These are phyloP conservation scores for Mellivora capensis DNA, from an alignment of 2,113 vertebrate genomes.

Conservation along the genomic window DNA sequence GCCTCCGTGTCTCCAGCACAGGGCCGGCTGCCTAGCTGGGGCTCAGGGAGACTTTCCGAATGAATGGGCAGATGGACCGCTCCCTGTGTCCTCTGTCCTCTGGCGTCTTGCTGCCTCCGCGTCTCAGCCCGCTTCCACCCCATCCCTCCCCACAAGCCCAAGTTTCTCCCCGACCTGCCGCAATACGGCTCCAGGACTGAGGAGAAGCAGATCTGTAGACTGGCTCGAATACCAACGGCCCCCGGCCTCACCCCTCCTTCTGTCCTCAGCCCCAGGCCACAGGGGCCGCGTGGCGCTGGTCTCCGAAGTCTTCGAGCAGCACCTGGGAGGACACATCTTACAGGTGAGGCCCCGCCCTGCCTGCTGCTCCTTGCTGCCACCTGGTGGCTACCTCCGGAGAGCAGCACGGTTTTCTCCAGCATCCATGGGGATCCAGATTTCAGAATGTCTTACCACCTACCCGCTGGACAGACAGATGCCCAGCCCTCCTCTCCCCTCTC, in stretches of 20 bases:
- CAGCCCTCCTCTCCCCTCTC: neutral
- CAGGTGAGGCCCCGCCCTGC: conserved; percentile 82
- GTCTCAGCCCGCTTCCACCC: neutral
- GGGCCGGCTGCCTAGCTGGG: neutral
- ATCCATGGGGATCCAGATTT: neutral
- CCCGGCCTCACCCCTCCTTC: neutral
- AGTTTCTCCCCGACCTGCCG: neutral
- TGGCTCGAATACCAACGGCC: neutral
- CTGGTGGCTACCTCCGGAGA: neutral
- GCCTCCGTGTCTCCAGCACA: neutral
- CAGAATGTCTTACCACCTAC: neutral
- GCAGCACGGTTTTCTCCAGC: neutral
- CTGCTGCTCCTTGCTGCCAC: conserved; percentile 41
- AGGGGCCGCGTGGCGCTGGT: conserved; percentile 83
- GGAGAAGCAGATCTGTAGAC: neutral
- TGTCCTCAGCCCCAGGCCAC: conserved; percentile 59
- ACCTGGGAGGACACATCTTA: conserved; percentile 91
- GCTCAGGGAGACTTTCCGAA: neutral
- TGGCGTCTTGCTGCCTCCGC: neutral
- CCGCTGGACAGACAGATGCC: neutral
- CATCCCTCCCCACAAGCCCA: neutral
- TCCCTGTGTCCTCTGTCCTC: rapidly evolving
- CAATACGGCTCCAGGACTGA: neutral
- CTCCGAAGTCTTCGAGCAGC: conserved; percentile 90
- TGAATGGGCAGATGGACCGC: neutral